Evolutionary conservation across 2,113 vertebrate genomes (phyloP).

Genomic region (Fulmarus glacialis): DNA sequence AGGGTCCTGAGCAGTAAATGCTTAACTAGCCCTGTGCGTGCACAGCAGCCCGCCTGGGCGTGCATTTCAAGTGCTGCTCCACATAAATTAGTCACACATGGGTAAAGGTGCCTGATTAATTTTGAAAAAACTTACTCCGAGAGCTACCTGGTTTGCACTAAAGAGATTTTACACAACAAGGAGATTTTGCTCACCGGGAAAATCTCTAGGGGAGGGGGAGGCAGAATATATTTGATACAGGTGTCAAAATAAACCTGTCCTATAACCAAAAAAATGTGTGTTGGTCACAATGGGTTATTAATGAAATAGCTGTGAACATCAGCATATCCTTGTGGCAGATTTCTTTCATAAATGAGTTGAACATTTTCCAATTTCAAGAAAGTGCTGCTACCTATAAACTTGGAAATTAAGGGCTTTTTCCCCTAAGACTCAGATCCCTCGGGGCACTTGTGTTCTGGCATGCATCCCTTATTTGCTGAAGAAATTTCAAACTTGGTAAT

Average conservation of each 20-base stretch:
- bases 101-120: not conserved
- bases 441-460: conserved; percentile 56
- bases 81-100: conserved; percentile 53
- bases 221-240: not conserved
- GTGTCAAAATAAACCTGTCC: conserved; percentile 49
- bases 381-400: conserved; percentile 59
- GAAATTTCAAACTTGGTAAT: conserved; percentile 62
- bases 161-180: not conserved
- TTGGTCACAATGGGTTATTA: conserved; percentile 48
- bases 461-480: conserved; percentile 62
- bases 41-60: not conserved
- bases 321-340: conserved; percentile 50
- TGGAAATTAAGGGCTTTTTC: conserved; percentile 63
- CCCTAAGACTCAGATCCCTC: conserved; percentile 37
- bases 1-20: not conserved
- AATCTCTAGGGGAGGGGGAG: not conserved
- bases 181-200: not conserved
- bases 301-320: conserved; percentile 53
- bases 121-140: not conserved
- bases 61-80: not conserved
- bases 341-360: conserved; percentile 51
- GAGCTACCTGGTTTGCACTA: not conserved
- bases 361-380: conserved; percentile 64
- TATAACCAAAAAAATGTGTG: not conserved
- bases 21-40: not conserved